A percentile compares a stretch with the other conserved stretches of the same genome.
These are phyloP conservation scores for Xestia sexstrigata DNA, from an alignment of 2,888 invertebrate species.

Conservation along the genomic window DNA sequence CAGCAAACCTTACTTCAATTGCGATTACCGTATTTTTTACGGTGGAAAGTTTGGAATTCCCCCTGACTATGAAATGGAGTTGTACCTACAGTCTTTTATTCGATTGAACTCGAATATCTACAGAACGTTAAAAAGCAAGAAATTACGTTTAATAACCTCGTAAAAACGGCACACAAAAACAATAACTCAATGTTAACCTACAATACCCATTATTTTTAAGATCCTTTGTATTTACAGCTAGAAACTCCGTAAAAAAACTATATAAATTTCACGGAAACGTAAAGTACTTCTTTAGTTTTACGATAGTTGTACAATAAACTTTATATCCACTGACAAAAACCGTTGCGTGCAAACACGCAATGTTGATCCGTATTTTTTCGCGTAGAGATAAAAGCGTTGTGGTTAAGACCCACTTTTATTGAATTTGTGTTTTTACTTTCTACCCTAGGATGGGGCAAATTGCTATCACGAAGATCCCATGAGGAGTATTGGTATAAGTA, in stretches of 20 bases:
- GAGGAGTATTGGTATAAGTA: constrained; percentile 11
- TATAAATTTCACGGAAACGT: constrained; percentile 40
- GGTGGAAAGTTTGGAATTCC: neutral
- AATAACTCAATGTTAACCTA: neutral
- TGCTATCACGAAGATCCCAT: constrained; percentile 13
- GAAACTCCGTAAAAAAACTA: constrained; percentile 24
- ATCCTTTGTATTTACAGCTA: constrained; percentile 22
- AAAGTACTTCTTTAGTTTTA: constrained; percentile 46
- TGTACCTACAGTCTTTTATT: neutral
- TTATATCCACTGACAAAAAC: constrained; percentile 22
- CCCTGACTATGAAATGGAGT: neutral
- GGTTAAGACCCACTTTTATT: constrained; percentile 57
- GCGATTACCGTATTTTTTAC: neutral
- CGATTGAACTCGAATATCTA: neutral
- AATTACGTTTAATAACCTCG: neutral
- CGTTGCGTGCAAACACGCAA: constrained; percentile 33
- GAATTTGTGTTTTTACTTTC: constrained; percentile 52
- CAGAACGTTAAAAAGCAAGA: neutral
- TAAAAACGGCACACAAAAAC: neutral
- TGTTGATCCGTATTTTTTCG: constrained; percentile 50
- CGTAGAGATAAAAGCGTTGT: constrained; percentile 58
- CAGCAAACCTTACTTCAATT: neutral
- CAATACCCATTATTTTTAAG: neutral
- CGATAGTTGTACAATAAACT: constrained; percentile 45
- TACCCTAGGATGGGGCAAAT: neutral